Base-by-base conservation (phyloP, 1,140 invertebrate genomes). In the Heliconius hermathena region DNA sequence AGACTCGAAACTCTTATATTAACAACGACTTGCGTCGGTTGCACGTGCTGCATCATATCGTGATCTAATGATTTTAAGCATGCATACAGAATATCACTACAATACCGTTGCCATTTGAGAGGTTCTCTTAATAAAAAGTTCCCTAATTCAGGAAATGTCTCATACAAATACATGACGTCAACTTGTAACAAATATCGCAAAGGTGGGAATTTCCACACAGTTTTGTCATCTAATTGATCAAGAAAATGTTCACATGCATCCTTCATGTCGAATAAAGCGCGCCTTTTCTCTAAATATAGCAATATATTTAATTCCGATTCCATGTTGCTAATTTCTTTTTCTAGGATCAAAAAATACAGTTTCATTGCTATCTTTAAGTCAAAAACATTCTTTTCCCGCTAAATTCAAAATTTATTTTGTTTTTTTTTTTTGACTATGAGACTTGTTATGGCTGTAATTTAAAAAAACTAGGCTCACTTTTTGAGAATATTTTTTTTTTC, bases 241-340 rank as follows among this genome's bases (percentile, higher is more conserved):
- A 93, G 73, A 78, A 89, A 93, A 60, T 79, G 52, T 76, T 85
- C 81, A 80, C 91, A 93, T 11, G 70, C 60, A 75, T 78, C 76
- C 80, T 87, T 90, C 89, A 94, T 92, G 13, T 88, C 76, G 38
- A 38, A 18, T 78, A 92, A 82, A 77, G 86, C 82, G 75, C 83
- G 82, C 83, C 84, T 90, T 84, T 80, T 88, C 36, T 93, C 90
- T 36, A 94, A 87, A 80, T 92, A 94, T 72, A 93, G 84, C 85
- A 94, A 88, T 77, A 92, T 82, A 29, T 49, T 70, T 36, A 73
- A 78, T 29, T 60, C 9, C 29, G 9, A 52, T 60, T 78, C 38
- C 60, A 78, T 78, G 38, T 78, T 26, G n/a, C 6, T 38, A 9
- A 66, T 26, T 16, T 46, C 29, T 4, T 22, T 26, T 29, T 26